phyloP scores from a whole-genome alignment of 1,140 invertebrate genomes.

The Lerema accius region DNA sequence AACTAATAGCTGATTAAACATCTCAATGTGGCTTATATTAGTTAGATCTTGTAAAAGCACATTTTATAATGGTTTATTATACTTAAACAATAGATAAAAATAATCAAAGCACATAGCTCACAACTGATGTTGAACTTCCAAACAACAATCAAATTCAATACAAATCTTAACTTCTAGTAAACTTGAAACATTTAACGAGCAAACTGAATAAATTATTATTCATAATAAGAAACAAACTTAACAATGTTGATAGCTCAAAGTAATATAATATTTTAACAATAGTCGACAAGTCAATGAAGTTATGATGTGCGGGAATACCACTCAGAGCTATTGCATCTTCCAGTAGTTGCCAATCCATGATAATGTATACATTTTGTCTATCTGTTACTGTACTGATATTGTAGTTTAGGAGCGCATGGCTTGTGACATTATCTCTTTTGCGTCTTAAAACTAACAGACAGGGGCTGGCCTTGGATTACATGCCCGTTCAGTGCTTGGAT shows the following conservation, averaged over 20 bases:
- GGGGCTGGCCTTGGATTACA: slow-evolving; percentile 96
- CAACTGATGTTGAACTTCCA: slow-evolving; percentile 74
- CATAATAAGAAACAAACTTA: slow-evolving; percentile 82
- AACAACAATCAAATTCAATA: slow-evolving; percentile 77
- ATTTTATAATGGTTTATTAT: slow-evolving; percentile 78
- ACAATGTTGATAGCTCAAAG: slow-evolving; percentile 81
- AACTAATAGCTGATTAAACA: slow-evolving; percentile 82
- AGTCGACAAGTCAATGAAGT: slow-evolving; percentile 53
- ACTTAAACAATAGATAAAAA: slow-evolving; percentile 82
- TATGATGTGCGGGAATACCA: slow-evolving; percentile 54
- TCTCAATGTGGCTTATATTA: slow-evolving; percentile 81
- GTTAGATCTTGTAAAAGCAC: slow-evolving; percentile 82
- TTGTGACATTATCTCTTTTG: slow-evolving; percentile 87
- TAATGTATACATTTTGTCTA: slow-evolving; percentile 73
- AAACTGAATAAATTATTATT: slow-evolving; percentile 82
- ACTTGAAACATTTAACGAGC: slow-evolving; percentile 82
- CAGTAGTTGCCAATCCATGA: slow-evolving; percentile 69
- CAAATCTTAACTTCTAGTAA: slow-evolving; percentile 80
- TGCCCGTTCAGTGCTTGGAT: slow-evolving; percentile 99
- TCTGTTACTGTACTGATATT: slow-evolving; percentile 80
- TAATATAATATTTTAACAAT: slow-evolving; percentile 80
- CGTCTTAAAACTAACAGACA: slow-evolving; percentile 99
- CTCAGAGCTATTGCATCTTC: slow-evolving; percentile 61
- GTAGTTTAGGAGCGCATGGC: slow-evolving; percentile 60
- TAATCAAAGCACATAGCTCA: slow-evolving; percentile 78